A percentile compares a stretch with the other conserved stretches of the same genome.
Conservation (phyloP, 2,888 invertebrate species). For the Chrysopilus asiliformis region DNA sequence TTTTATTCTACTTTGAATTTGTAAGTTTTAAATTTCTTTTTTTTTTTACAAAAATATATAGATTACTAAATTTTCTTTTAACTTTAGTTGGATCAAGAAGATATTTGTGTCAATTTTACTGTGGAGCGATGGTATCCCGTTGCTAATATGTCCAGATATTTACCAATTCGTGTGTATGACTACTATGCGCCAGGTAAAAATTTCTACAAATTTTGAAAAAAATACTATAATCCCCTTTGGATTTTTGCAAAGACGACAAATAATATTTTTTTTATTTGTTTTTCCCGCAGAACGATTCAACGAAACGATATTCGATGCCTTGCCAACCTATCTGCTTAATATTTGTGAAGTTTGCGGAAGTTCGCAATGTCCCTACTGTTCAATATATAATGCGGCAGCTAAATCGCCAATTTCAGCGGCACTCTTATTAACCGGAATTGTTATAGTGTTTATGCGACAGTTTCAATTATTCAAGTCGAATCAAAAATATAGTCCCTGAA, state of each 20-base stretch:
- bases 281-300: slow-evolving; percentile 68
- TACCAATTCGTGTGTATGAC: slow-evolving; percentile 83
- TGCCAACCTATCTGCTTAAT: slow-evolving; percentile 73
- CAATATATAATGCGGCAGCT: slow-evolving; percentile 60
- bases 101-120: slow-evolving; percentile 83
- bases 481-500: too few relatives aligned
- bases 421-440: slow-evolving; percentile 13
- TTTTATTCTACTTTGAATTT: slow-evolving; percentile 86
- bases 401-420: slow-evolving; percentile 14
- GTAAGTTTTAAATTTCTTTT: too few relatives aligned
- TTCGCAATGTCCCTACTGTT: slow-evolving; percentile 86
- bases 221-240: too few relatives aligned
- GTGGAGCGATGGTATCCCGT: slow-evolving; percentile 92
- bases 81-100: slow-evolving; percentile 62
- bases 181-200: slow-evolving; percentile 92
- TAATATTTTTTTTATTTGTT: slow-evolving; percentile 11
- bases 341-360: slow-evolving; percentile 92
- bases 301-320: slow-evolving; percentile 79
- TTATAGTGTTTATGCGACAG: slow-evolving; percentile 12
- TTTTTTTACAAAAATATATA: not conserved
- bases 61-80: not conserved
- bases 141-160: slow-evolving; percentile 88
- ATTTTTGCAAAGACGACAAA: not conserved
- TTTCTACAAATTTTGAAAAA: too few relatives aligned
- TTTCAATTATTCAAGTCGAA: too few relatives aligned